phyloP scores from a whole-genome alignment of 2,113 vertebrate genomes.

The Boleophthalmus pectinirostris region DNA sequence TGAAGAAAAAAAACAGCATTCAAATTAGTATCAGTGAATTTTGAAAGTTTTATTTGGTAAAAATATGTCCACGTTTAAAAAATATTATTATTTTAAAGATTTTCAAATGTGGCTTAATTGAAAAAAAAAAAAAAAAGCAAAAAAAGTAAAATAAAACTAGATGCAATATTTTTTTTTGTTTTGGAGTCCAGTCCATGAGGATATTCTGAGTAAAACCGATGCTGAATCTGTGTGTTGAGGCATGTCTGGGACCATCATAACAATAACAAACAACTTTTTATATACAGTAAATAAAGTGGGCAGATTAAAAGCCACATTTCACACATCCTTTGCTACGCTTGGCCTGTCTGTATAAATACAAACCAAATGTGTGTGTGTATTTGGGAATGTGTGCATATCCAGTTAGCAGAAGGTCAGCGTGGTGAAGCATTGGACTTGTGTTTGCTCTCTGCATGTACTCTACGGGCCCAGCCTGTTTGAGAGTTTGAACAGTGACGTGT shows the following conservation, averaged over 20 bases:
- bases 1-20: no score
- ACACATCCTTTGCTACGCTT: slow-evolving; percentile 14
- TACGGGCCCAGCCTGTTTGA: slow-evolving; percentile 56
- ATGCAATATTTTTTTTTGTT: not conserved
- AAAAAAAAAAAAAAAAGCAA: no score
- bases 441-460: slow-evolving; percentile 68
- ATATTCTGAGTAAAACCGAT: not conserved
- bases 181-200: not conserved
- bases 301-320: slow-evolving; percentile 12
- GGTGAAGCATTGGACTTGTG: slow-evolving; percentile 66
- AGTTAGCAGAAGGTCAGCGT: slow-evolving; percentile 67
- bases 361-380: slow-evolving; percentile 26
- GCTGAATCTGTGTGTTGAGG: not conserved
- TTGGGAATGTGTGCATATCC: slow-evolving; percentile 37
- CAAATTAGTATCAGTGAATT: no score
- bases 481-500: slow-evolving; percentile 78
- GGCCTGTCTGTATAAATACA: slow-evolving; percentile 7
- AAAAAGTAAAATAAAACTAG: not conserved
- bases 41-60: no score
- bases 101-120: no score
- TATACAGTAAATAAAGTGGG: slow-evolving; percentile 1
- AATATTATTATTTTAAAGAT: no score
- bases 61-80: no score
- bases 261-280: not conserved
- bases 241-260: not conserved